Evolutionary conservation across 2,797 vertebrate genomes (phyloP).

Genomic region (Cynodonichthys magdalenae): DNA sequence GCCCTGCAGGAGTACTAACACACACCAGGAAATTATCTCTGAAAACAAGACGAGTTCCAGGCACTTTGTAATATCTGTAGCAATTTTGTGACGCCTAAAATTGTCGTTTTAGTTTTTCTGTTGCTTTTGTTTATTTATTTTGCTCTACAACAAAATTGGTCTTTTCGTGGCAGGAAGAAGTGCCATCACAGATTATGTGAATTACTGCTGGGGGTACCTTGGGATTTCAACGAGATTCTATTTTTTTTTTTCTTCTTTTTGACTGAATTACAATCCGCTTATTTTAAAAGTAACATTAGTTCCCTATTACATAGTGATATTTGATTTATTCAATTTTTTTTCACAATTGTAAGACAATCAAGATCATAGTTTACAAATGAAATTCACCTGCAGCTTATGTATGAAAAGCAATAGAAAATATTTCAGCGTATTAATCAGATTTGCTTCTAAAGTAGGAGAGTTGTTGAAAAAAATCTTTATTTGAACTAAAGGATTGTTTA

Average conservation of each 20-base stretch:
- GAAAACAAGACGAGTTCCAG: conserved; percentile 25
- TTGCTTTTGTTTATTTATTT: background rate
- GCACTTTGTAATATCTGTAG: conserved; percentile 21
- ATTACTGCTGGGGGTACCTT: background rate
- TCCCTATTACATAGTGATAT: background rate
- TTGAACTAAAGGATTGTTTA: conserved; percentile 14
- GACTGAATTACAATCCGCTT: no score
- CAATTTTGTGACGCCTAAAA: conserved; percentile 24
- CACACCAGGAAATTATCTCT: conserved; percentile 26
- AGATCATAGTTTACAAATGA: conserved; percentile 15
- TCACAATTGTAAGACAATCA: no score
- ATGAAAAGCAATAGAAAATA: conserved; percentile 40
- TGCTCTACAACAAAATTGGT: conserved; percentile 4
- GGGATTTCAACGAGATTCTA: background rate
- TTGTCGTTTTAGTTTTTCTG: background rate
- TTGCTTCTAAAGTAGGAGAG: conserved; percentile 28
- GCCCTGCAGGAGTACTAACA: conserved; percentile 21
- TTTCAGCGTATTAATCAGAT: conserved; percentile 34
- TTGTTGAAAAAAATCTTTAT: conserved; percentile 32
- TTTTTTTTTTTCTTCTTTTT: background rate
- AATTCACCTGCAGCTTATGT: conserved; percentile 60
- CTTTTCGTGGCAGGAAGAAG: background rate
- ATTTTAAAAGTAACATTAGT: background rate
- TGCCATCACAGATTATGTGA: background rate
- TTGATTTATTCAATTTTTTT: no score